Evolutionary conservation across 2,888 invertebrate genomes (phyloP).

Genomic region (Rhingia rostrata): DNA sequence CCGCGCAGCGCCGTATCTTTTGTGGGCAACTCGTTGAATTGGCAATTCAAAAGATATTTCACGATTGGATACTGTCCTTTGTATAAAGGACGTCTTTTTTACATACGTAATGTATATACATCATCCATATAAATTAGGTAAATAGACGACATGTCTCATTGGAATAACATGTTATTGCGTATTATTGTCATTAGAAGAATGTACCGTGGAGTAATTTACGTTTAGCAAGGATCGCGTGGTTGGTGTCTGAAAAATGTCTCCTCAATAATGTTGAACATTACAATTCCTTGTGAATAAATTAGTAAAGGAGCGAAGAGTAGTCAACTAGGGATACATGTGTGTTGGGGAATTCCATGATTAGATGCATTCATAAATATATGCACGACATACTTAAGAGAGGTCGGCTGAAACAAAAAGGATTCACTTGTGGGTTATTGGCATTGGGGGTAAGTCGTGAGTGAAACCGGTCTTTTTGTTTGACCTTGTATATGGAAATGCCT

Average conservation of each 20-base stretch:
- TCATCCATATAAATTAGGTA: background rate
- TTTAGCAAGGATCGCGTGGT: slow-evolving; percentile 20
- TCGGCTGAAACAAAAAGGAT: background rate
- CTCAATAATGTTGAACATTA: slow-evolving; percentile 6
- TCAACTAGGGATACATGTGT: background rate
- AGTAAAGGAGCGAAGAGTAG: background rate
- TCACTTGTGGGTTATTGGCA: background rate
- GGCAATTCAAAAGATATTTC: background rate
- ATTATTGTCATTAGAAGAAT: slow-evolving; percentile 7
- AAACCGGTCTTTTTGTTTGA: no score
- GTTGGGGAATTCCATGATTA: background rate
- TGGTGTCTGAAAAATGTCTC: slow-evolving; percentile 1
- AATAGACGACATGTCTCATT: slow-evolving; percentile 3
- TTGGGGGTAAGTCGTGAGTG: no score
- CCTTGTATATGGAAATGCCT: no score
- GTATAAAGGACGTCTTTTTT: background rate
- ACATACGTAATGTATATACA: background rate
- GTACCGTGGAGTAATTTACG: background rate
- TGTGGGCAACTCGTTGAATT: background rate
- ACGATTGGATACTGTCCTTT: slow-evolving; percentile 9
- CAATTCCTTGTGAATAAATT: slow-evolving; percentile 29
- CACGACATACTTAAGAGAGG: slow-evolving; percentile 11
- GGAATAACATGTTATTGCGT: background rate
- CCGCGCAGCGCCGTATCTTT: background rate
- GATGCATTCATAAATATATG: slow-evolving; percentile 9